phyloP scores from a whole-genome alignment of 1,140 invertebrate genomes.

The Tetragonula clypearis region DNA sequence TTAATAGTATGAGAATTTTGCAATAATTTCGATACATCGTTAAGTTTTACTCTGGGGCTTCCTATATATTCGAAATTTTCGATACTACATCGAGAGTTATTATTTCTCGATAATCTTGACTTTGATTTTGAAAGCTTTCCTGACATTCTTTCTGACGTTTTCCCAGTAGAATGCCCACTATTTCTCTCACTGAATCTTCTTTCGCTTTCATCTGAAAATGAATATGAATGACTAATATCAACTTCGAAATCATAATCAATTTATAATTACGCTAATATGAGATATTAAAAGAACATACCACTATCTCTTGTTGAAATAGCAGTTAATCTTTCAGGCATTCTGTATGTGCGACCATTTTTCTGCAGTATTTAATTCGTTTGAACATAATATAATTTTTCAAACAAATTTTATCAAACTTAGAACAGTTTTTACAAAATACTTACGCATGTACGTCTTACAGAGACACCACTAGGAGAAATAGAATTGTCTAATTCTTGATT shows the following conservation, averaged over 20 bases:
- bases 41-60: slow-evolving; percentile 73
- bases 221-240: background rate
- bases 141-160: slow-evolving; percentile 52
- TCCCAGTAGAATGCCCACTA: slow-evolving; percentile 53
- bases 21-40: slow-evolving; percentile 76
- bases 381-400: background rate
- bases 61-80: slow-evolving; percentile 48
- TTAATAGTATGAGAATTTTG: slow-evolving; percentile 76
- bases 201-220: slow-evolving; percentile 54
- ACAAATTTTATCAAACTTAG: background rate
- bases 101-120: slow-evolving; percentile 54
- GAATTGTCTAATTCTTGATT: slow-evolving; percentile 39
- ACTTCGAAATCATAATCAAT: background rate
- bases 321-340: slow-evolving; percentile 71
- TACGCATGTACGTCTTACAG: slow-evolving; percentile 45
- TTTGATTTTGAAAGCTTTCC: slow-evolving; percentile 59
- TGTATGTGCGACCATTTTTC: slow-evolving; percentile 60
- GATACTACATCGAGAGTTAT: background rate
- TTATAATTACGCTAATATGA: slow-evolving; percentile 9
- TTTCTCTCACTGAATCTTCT: slow-evolving; percentile 60
- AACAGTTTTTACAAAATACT: slow-evolving; percentile 18
- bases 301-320: slow-evolving; percentile 60
- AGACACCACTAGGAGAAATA: slow-evolving; percentile 24
- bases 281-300: slow-evolving; percentile 58
- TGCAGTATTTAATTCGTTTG: slow-evolving; percentile 45